A percentile compares a stretch with the other conserved stretches of the same genome.
Evolutionary conservation across 2,113 vertebrate genomes (phyloP).

Genomic region (Zapus hudsonius): DNA sequence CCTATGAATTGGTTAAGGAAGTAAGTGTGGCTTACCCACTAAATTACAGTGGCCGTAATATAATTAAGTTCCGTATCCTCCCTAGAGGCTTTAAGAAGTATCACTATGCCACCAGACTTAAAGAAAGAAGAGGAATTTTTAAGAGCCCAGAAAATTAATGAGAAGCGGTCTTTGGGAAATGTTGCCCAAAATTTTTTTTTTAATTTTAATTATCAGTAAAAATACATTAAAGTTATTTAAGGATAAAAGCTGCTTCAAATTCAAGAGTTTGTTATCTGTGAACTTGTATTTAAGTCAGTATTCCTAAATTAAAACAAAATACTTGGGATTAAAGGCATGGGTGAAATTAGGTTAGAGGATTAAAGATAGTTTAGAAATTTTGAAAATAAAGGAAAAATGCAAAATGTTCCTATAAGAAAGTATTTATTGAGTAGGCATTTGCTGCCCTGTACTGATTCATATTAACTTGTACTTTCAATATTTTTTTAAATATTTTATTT

Average conservation of each 20-base stretch:
- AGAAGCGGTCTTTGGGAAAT: conserved; percentile 84
- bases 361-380: conserved; percentile 2
- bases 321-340: background rate
- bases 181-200: conserved; percentile 76
- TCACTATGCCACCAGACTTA: conserved; percentile 84
- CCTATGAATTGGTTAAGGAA: conserved; percentile 81
- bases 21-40: conserved; percentile 82
- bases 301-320: background rate
- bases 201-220: conserved; percentile 70
- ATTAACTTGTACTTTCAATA: too few species aligned
- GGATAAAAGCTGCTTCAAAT: conserved; percentile 34
- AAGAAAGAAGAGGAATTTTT: conserved; percentile 82
- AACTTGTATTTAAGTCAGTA: background rate
- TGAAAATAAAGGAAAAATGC: conserved; percentile 18
- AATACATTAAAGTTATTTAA: conserved; percentile 76
- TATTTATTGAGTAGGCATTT: background rate
- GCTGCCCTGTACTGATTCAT: too few species aligned
- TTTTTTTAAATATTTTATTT: too few species aligned
- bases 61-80: conserved; percentile 85
- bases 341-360: background rate
- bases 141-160: conserved; percentile 82
- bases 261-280: conserved; percentile 8
- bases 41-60: conserved; percentile 85
- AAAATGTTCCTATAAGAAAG: conserved; percentile 6
- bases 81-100: conserved; percentile 80